Base-by-base conservation (phyloP, 1,140 invertebrate genomes). In the Drosophila insularis region DNA sequence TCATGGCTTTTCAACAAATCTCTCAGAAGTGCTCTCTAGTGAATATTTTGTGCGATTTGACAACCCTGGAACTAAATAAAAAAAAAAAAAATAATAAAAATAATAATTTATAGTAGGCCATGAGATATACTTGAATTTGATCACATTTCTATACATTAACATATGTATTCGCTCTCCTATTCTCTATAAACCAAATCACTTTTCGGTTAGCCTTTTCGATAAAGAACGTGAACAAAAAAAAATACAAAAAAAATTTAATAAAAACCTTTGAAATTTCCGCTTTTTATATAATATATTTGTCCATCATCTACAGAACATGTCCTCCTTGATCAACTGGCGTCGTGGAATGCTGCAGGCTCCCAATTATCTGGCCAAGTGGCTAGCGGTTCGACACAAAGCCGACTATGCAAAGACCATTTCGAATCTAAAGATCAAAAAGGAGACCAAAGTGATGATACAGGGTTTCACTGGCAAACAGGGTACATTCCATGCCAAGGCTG, bases 391-490 rank as follows among this genome's bases (percentile, higher is more conserved):
- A 4, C 2, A 0, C 43, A 76, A 76, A 27, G 39, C 78, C 0
- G 72, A 81, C 59, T 98, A 98, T 86, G 93, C 94, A 40, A 93
- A 95, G 43, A 97, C 97, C 59, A 93, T 97, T 74, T 94, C 94
- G 90, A 97, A 98, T 92, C 92, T 99, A 59, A 94, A 94, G 85
- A 94, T 99, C 53, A 95, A 94, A 70, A 95, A 94, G 84, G 93
- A 98, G 37, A 99, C 98, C 0, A 98, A 97, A 94, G 96, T 99
- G 2, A 98, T 99, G 76, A 98, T 97, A 75, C 98, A 99, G 93
- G 94, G 98, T 10, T 98, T 98, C 82, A 99, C 98, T 66, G 99
- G 99, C 63, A 99, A 98, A 93, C 98, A 99, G 93, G 98, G 97
- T 68, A 98, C 97, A 35, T 97, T 98, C 91, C 97, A 98, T 90